phyloP scores from a whole-genome alignment of 2,113 vertebrate genomes.

The Brachypteracias leptosomus region DNA sequence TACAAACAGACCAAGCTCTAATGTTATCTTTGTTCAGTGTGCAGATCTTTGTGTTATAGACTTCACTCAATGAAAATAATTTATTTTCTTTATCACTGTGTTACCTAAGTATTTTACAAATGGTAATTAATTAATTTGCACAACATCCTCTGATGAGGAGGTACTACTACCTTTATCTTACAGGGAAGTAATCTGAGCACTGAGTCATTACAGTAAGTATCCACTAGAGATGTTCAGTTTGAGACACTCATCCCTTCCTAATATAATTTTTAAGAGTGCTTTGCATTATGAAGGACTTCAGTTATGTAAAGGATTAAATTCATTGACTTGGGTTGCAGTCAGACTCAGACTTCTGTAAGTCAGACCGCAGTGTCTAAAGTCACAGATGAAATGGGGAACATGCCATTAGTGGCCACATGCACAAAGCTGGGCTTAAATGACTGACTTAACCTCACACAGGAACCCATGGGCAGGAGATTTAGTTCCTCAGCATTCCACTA shows the following conservation, averaged over 20 bases:
- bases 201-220: background rate
- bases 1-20: background rate
- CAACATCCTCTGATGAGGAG: background rate
- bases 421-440: background rate
- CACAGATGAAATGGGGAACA: background rate
- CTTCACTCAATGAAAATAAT: background rate
- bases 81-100: background rate
- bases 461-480: background rate
- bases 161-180: background rate
- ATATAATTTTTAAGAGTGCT: background rate
- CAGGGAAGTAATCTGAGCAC: background rate
- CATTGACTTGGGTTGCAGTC: background rate
- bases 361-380: background rate
- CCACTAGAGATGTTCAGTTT: background rate
- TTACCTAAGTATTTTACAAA: background rate
- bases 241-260: background rate
- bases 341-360: background rate
- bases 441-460: background rate
- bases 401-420: background rate
- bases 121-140: background rate
- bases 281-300: background rate
- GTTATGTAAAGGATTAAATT: background rate
- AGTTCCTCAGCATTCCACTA: background rate
- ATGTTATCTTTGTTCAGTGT: background rate
- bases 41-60: background rate